Evolutionary conservation across 2,888 invertebrate species (phyloP).

Genomic region (Tetranychus piercei): DNA sequence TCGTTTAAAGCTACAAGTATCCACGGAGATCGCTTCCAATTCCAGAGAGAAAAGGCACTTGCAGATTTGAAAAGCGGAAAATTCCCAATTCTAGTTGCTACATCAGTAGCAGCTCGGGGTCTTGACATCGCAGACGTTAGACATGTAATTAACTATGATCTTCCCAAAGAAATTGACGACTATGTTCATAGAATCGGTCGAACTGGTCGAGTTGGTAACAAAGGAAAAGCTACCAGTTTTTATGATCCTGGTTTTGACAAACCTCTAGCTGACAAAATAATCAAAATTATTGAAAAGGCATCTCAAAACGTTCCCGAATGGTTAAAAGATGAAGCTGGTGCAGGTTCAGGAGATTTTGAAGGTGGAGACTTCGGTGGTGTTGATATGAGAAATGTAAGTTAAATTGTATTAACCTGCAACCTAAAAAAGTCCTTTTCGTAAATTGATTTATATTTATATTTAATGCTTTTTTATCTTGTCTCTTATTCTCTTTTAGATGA

Average conservation of each 20-base stretch:
- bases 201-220: slow-evolving; percentile 37
- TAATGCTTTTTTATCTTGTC: neutral
- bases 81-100: slow-evolving; percentile 69
- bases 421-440: neutral
- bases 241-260: slow-evolving; percentile 47
- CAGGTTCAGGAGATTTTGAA: slow-evolving; percentile 30
- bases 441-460: neutral
- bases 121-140: slow-evolving; percentile 66
- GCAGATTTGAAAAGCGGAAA: slow-evolving; percentile 57
- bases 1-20: slow-evolving; percentile 51
- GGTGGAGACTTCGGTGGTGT: slow-evolving; percentile 48
- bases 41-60: slow-evolving; percentile 53
- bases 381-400: slow-evolving; percentile 50
- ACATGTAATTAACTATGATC: slow-evolving; percentile 38
- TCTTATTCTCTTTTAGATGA: neutral
- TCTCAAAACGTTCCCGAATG: slow-evolving; percentile 64
- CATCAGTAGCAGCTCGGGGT: slow-evolving; percentile 82
- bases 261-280: slow-evolving; percentile 44
- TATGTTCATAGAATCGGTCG: slow-evolving; percentile 40
- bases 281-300: slow-evolving; percentile 52
- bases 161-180: slow-evolving; percentile 36
- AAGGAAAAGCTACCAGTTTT: slow-evolving; percentile 36
- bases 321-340: slow-evolving; percentile 38
- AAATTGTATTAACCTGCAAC: too few relatives aligned
- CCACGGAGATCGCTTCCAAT: slow-evolving; percentile 52